Conservation (phyloP, 2,888 invertebrate species). For the Tortricodes alternella region DNA sequence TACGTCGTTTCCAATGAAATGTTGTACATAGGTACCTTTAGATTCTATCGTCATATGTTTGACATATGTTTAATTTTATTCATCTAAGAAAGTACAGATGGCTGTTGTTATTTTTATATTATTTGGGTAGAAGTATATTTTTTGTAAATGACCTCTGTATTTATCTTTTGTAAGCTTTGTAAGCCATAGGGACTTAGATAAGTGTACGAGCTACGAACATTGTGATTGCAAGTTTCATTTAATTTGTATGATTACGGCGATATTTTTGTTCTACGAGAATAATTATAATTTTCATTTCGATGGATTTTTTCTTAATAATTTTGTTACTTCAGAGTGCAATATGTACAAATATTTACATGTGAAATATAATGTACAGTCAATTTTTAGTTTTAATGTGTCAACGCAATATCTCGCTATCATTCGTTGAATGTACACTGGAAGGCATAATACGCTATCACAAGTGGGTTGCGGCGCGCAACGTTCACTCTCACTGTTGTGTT, state of each 20-base stretch:
- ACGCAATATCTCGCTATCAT: constrained; percentile 76
- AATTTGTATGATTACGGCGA: constrained; percentile 72
- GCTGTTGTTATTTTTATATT: constrained; percentile 83
- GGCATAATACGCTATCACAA: constrained; percentile 79
- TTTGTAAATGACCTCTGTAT: constrained; percentile 83
- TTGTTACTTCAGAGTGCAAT: constrained; percentile 86
- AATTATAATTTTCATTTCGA: constrained; percentile 70
- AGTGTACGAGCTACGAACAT: constrained; percentile 79
- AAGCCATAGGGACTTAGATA: constrained; percentile 79
- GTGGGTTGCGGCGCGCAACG: constrained; percentile 53
- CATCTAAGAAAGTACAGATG: constrained; percentile 83
- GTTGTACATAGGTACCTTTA: constrained; percentile 79
- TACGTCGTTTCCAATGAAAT: constrained; percentile 63
- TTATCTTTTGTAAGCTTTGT: constrained; percentile 80
- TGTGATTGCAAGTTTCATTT: constrained; percentile 76
- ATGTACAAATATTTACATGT: constrained; percentile 87
- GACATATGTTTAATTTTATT: constrained; percentile 83
- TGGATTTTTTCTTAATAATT: constrained; percentile 73
- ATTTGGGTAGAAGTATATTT: constrained; percentile 83
- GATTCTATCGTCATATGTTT: constrained; percentile 81
- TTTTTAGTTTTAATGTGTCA: constrained; percentile 81
- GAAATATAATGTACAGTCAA: constrained; percentile 81
- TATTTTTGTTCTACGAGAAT: constrained; percentile 67
- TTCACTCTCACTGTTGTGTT: constrained; percentile 70
- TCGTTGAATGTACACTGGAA: constrained; percentile 76